Evolutionary conservation across 2,113 vertebrate genomes (phyloP).

Genomic region (Climacteris rufus): DNA sequence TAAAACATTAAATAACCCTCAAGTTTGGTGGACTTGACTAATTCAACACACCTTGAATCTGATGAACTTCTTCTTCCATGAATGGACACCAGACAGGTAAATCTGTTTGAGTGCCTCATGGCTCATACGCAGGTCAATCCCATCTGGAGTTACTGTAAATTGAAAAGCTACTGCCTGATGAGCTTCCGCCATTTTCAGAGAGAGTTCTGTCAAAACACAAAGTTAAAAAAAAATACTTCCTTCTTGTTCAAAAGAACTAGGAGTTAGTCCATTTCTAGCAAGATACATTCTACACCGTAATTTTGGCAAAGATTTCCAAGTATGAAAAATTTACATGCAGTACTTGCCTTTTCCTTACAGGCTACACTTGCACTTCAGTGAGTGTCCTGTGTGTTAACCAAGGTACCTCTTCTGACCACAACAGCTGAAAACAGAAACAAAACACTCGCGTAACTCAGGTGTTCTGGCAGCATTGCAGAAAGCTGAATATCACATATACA

Average conservation of each 20-base stretch:
- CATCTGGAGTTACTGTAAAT: slow-evolving; percentile 92
- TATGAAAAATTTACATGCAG: not conserved
- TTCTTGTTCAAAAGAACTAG: not conserved
- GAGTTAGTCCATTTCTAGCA: not conserved
- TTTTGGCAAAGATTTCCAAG: not conserved
- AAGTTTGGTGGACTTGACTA: not conserved
- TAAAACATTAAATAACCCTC: not conserved
- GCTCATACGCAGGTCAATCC: slow-evolving; percentile 90
- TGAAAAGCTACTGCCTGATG: slow-evolving; percentile 96
- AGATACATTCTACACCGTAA: not conserved
- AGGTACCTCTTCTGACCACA: not conserved
- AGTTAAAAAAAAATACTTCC: not conserved
- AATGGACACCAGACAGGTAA: slow-evolving; percentile 90
- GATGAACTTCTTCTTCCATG: slow-evolving; percentile 96
- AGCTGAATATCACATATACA: not conserved
- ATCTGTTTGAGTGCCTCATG: slow-evolving; percentile 92
- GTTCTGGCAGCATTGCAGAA: not conserved
- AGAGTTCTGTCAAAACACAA: not conserved
- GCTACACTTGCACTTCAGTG: not conserved
- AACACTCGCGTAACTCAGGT: not conserved
- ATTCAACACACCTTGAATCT: slow-evolving; percentile 84
- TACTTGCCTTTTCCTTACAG: not conserved
- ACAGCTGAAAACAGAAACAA: not conserved
- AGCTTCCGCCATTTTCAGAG: slow-evolving; percentile 87
- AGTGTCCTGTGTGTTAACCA: not conserved